Evolutionary conservation across 2,888 invertebrate genomes (phyloP).

Genomic region (Drosophila glabriapex): DNA sequence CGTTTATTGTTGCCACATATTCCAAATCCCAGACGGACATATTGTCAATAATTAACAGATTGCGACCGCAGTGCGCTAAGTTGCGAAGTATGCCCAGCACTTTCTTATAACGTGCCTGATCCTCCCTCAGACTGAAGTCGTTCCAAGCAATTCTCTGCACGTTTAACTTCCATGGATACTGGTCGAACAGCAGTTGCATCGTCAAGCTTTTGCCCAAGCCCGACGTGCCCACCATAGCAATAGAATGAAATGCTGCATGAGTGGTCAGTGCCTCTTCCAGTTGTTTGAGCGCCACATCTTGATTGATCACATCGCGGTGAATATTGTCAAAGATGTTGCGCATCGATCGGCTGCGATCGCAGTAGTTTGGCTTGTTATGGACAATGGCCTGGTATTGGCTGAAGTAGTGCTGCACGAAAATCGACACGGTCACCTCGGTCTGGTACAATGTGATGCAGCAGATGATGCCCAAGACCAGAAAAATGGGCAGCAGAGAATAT

Average conservation of each 20-base stretch:
- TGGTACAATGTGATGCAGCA: conserved; percentile 21
- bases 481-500: conserved; percentile 23
- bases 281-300: conserved; percentile 64
- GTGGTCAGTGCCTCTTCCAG: conserved; percentile 68
- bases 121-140: conserved; percentile 26
- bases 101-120: conserved; percentile 34
- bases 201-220: conserved; percentile 83
- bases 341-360: conserved; percentile 57
- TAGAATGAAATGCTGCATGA: conserved; percentile 58
- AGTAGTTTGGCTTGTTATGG: conserved; percentile 79
- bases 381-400: conserved; percentile 79
- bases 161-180: conserved; percentile 84
- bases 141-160: conserved; percentile 76
- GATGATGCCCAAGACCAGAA: conserved; percentile 7
- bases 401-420: conserved; percentile 51
- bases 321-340: conserved; percentile 55
- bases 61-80: conserved; percentile 81
- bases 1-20: conserved; percentile 66
- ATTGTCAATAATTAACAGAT: conserved; percentile 83
- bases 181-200: conserved; percentile 60
- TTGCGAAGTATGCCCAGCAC: conserved; percentile 47
- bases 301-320: conserved; percentile 58
- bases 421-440: conserved; percentile 7
- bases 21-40: conserved; percentile 63
- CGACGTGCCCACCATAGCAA: conserved; percentile 78